phyloP scores from a whole-genome alignment of 2,888 invertebrate genomes.

The Drosophila yooni region DNA sequence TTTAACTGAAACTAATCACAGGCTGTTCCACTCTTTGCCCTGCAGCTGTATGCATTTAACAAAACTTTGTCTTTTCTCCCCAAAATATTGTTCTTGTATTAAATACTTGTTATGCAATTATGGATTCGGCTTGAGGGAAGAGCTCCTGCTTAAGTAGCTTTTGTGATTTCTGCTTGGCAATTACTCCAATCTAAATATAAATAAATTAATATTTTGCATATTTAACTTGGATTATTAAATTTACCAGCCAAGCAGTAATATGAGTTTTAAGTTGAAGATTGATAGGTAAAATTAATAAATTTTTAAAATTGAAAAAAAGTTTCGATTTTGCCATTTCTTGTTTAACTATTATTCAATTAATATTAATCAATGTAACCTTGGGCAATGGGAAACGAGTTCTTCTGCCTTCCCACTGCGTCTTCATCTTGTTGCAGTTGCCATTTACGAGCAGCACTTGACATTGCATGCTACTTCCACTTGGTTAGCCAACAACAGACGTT shows the following conservation, averaged over 20 bases:
- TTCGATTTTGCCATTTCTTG: background rate
- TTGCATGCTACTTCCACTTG: constrained; percentile 38
- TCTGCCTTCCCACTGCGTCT: background rate
- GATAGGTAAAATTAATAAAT: background rate
- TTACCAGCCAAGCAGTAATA: background rate
- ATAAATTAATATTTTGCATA: background rate
- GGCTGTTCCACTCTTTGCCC: background rate
- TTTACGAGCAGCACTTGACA: constrained; percentile 60
- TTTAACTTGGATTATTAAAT: background rate
- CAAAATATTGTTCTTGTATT: background rate
- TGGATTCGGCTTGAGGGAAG: background rate
- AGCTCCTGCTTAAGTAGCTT: background rate
- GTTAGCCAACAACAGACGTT: constrained; percentile 3
- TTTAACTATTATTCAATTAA: background rate
- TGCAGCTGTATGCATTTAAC: background rate
- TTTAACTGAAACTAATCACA: constrained; percentile 32
- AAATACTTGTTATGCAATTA: background rate
- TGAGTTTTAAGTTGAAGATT: background rate
- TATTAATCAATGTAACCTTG: no score
- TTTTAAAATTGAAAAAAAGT: background rate
- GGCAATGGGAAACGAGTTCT: background rate
- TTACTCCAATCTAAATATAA: background rate
- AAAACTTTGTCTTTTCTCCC: background rate
- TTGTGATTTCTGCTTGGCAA: background rate
- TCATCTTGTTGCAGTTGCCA: constrained; percentile 12